Percentiles rank a stretch among this genome's conserved stretches.
Evolutionary conservation across 2,797 vertebrate genomes (phyloP).

Genomic region (Oreortyx pictus): DNA sequence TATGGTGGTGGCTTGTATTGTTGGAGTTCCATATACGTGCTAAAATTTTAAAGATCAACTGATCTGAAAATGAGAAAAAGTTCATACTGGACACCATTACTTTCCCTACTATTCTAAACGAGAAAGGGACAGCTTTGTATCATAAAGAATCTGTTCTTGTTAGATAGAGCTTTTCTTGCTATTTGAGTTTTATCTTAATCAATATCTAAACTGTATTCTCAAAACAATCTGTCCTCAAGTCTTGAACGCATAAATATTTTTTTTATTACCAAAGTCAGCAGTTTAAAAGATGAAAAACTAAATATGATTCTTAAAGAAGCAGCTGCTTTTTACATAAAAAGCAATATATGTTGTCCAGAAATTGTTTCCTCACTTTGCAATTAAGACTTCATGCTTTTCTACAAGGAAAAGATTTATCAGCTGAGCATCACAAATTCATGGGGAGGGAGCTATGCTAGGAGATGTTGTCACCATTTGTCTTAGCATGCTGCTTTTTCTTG

Average conservation of each 20-base stretch:
- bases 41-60: neutral
- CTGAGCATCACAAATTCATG: neutral
- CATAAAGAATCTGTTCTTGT: neutral
- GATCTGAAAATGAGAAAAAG: neutral
- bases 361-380: neutral
- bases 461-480: slow-evolving; percentile 23
- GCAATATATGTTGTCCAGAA: neutral
- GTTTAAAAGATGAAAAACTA: neutral
- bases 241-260: neutral
- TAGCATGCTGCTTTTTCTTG: slow-evolving; percentile 6
- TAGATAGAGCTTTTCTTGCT: neutral
- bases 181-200: neutral
- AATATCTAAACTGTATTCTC: neutral
- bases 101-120: neutral
- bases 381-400: neutral
- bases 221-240: neutral
- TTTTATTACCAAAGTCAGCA: neutral
- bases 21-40: neutral
- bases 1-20: neutral
- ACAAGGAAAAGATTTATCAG: neutral
- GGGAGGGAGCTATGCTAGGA: slow-evolving; percentile 1
- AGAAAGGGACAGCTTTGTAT: neutral
- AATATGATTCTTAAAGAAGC: neutral
- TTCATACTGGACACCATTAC: neutral
- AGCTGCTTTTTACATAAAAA: neutral